Base-by-base conservation (phyloP, 1,140 invertebrate genomes). In the Carposina sasakii region DNA sequence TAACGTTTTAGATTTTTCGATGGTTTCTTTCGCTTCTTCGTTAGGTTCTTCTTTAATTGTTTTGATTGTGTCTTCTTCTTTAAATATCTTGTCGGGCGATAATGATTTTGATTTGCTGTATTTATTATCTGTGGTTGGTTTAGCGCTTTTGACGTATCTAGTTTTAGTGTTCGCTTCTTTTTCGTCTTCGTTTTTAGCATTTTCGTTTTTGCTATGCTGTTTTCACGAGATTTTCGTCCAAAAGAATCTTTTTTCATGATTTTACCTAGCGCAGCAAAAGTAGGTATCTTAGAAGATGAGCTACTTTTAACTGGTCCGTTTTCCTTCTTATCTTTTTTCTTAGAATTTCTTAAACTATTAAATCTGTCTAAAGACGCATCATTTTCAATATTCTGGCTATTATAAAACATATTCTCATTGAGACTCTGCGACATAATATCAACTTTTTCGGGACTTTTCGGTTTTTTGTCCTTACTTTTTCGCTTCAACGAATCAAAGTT, bases 381-480 rank as follows among this genome's bases (percentile, higher is more conserved):
- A 15, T 72, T 67, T 67, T 86, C 85, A 22, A 85, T 85, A 42
- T 76, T 84, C 5, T 85, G 77, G 42, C 75, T 84, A 49, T 79
- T 87, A 39, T 84, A 88, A 56, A 89, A 87, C 59, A 89, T 84
- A 57, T 89, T 89, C 54, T 89, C 88, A 57, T 89, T 89, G 4
- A 89, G 72, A 64, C 88, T 89, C 47, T 88, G 87, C 1, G 87
- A 88, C 88, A 89, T 89, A 0, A 88, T 60, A 54, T 89, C 87
- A 16, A 84, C 62, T 55, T 81, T 81, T 45, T 77, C 76, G 1
- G 61, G 59, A 0, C 60, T 53, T 56, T 83, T 84, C 22, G 52
- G 62, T 45, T 81, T 81, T n/a, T n/a, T n/a, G n/a, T n/a, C n/a
- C 44, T 85, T 85, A 33, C 74, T 78, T 46, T 85, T 84, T 1